phyloP scores from a whole-genome alignment of 2,797 vertebrate genomes.

The Poecile montanus region DNA sequence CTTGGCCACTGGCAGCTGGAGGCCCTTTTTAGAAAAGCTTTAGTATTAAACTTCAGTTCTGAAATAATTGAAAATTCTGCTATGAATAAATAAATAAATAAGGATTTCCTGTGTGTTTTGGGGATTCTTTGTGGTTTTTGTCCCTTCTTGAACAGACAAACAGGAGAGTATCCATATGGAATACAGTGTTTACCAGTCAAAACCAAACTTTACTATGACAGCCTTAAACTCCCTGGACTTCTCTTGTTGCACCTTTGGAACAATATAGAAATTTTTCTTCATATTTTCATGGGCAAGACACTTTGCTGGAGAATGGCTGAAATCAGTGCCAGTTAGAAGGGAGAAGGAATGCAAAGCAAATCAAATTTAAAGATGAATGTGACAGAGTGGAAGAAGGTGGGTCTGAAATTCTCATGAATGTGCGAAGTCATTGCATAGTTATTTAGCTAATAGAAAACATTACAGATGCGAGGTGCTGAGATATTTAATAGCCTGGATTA shows the following conservation, averaged over 20 bases:
- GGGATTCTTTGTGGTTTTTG: not conserved
- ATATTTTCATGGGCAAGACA: not conserved
- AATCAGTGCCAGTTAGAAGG: not conserved
- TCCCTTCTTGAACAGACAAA: not conserved
- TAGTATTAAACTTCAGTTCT: not conserved
- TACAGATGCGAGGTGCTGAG: not conserved
- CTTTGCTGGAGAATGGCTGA: not conserved
- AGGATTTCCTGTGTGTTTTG: not conserved
- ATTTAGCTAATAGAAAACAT: not conserved
- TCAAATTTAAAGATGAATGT: not conserved
- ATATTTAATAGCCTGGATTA: not conserved
- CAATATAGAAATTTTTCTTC: not conserved
- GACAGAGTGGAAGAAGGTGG: not conserved
- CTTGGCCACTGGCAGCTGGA: not conserved
- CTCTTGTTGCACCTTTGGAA: not conserved
- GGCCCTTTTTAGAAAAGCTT: not conserved
- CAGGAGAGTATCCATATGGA: rapidly evolving
- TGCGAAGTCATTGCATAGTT: not conserved
- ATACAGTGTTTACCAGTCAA: not conserved
- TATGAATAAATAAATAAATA: not conserved
- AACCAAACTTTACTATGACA: not conserved
- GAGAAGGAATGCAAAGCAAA: not conserved
- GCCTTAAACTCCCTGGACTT: not conserved
- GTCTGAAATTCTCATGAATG: not conserved
- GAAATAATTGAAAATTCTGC: not conserved